Conservation (phyloP, 2,888 invertebrate genomes). For the Stegana nigrithorax region DNA sequence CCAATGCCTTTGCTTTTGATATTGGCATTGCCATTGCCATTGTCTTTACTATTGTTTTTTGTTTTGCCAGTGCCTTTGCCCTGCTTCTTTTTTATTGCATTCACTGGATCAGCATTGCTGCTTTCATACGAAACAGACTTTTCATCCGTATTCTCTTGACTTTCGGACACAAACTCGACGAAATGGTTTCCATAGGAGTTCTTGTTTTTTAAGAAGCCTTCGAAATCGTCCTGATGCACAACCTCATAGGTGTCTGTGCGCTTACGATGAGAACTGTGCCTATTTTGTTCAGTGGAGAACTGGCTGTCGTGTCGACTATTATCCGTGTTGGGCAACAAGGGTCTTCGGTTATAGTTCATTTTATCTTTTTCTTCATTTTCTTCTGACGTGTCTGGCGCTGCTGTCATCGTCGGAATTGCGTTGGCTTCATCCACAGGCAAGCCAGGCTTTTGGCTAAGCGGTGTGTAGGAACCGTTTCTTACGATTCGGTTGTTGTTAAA, state of each 20-base stretch:
- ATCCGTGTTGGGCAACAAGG: too few relatives aligned
- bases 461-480: neutral
- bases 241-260: conserved; percentile 20
- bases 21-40: neutral
- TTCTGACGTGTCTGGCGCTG: too few relatives aligned
- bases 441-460: neutral
- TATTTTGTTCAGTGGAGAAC: too few relatives aligned
- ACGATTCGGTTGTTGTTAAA: conserved; percentile 39
- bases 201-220: too few relatives aligned
- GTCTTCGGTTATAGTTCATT: neutral
- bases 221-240: neutral
- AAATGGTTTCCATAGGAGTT: too few relatives aligned
- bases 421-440: too few relatives aligned
- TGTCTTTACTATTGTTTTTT: neutral
- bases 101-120: neutral
- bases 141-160: neutral
- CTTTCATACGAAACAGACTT: too few relatives aligned
- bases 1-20: neutral
- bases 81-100: neutral
- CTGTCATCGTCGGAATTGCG: too few relatives aligned
- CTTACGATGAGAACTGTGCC: neutral
- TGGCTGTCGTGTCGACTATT: too few relatives aligned
- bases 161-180: neutral
- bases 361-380: neutral
- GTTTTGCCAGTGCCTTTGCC: neutral